Evolutionary conservation across 2,888 invertebrate genomes (phyloP), one percentile per base, ranked within the genome.

Genomic region (Itoplectis maculator): DNA sequence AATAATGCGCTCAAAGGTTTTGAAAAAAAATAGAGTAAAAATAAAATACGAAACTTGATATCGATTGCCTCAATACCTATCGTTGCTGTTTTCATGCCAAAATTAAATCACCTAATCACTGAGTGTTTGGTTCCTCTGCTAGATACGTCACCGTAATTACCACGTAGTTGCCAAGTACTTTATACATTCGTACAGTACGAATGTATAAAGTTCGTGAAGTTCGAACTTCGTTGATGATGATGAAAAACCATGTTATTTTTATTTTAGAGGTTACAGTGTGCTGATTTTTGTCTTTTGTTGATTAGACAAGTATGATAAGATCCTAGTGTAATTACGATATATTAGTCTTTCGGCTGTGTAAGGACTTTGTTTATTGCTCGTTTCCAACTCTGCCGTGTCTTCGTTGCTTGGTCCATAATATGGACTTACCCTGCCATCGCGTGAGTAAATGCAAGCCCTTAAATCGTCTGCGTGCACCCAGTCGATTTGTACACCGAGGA

Each of bases 401-500:
- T 74, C 63, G 69, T 68, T 51, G 15, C 63, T 23, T 61, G 63
- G 45, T 15, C 68, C 51, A 79, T 68, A 51, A 68, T 45, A 68
- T 45, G 6, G 37, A 42, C 54, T 63, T 37, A 49, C 59, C 20
- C 68, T 73, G 49, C 63, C 74, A 74, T 80, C 74, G 79, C 74
- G 79, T 80, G 79, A 69, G 68, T 37, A 56, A 45, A 79, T 15
- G 20, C 51, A 61, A 59, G 18, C 61, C 68, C 49, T 0, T 13
- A 15, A 47, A 15, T 63, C 40, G 73, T 37, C 37, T 49, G 74
- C 79, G 74, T 80, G 79, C 74, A 69, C 15, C 42, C 68, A 45
- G 63, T 74, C 74, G 54, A 80, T 75, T 74, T 69, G 74, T 80
- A 73, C 37, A 47, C 4, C 18, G n/a, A 29, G 79, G 73, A 79